These are phyloP conservation scores for Bombus picipes DNA, from an alignment of 1,140 invertebrate species.

Conservation along the genomic window DNA sequence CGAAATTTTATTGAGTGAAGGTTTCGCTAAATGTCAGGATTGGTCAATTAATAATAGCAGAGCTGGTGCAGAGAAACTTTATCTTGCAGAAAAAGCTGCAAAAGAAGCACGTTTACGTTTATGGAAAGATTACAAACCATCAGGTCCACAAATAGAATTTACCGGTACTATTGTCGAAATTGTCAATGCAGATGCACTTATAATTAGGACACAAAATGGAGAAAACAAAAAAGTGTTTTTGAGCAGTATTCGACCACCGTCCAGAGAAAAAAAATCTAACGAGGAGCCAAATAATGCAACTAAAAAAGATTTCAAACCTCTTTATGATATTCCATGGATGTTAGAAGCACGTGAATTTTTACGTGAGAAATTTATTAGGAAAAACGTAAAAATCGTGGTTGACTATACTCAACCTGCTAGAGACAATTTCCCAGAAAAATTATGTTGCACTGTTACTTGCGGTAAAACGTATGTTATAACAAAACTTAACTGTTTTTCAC, in stretches of 20 bases:
- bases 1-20: slow-evolving; percentile 93
- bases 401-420: slow-evolving; percentile 98
- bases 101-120: slow-evolving; percentile 93
- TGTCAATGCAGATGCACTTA: slow-evolving; percentile 94
- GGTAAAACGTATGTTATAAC: slow-evolving; percentile 88
- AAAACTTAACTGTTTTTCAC: not conserved
- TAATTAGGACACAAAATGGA: slow-evolving; percentile 91
- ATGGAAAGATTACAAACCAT: slow-evolving; percentile 93
- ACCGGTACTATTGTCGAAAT: slow-evolving; percentile 95
- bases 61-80: slow-evolving; percentile 90
- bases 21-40: slow-evolving; percentile 98
- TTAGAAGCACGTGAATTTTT: slow-evolving; percentile 98
- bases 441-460: slow-evolving; percentile 94
- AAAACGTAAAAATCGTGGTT: slow-evolving; percentile 95
- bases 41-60: slow-evolving; percentile 97
- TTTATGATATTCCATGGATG: slow-evolving; percentile 99
- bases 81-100: slow-evolving; percentile 92
- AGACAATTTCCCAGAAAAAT: slow-evolving; percentile 97
- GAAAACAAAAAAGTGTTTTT: slow-evolving; percentile 96
- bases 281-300: slow-evolving; percentile 86
- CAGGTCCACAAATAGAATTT: slow-evolving; percentile 89
- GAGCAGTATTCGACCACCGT: slow-evolving; percentile 95
- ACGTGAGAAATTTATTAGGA: slow-evolving; percentile 97
- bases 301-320: slow-evolving; percentile 89
- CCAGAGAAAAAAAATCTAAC: slow-evolving; percentile 84